phyloP scores from a whole-genome alignment of 2,888 invertebrate genomes.

The Dasypogon diadema region DNA sequence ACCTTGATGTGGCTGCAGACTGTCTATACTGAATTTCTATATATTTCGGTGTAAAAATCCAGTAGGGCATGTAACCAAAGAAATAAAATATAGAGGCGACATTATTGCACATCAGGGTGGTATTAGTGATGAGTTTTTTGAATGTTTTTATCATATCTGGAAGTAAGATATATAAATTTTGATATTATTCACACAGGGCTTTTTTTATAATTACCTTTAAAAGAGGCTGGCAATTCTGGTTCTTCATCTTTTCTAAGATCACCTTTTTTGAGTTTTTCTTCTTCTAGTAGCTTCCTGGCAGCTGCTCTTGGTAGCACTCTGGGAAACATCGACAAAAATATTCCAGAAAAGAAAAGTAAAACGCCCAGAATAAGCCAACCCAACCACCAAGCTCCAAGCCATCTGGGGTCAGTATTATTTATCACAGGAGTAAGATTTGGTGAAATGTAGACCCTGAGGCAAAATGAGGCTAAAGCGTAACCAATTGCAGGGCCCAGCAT shows the following conservation, averaged over 20 bases:
- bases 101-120: slow-evolving; percentile 79
- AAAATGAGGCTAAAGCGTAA: slow-evolving; percentile 75
- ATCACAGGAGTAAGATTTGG: slow-evolving; percentile 76
- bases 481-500: slow-evolving; percentile 80
- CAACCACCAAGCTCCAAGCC: slow-evolving; percentile 89
- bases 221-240: slow-evolving; percentile 67
- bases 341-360: slow-evolving; percentile 73
- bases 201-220: slow-evolving; percentile 64
- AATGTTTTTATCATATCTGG: slow-evolving; percentile 75
- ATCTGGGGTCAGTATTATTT: slow-evolving; percentile 77
- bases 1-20: slow-evolving; percentile 77
- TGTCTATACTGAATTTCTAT: slow-evolving; percentile 85
- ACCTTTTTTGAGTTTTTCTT: slow-evolving; percentile 60
- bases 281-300: slow-evolving; percentile 70
- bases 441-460: slow-evolving; percentile 76
- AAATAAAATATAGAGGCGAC: slow-evolving; percentile 80
- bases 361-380: slow-evolving; percentile 77
- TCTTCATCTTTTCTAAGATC: slow-evolving; percentile 57
- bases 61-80: slow-evolving; percentile 79
- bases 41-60: slow-evolving; percentile 86
- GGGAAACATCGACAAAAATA: slow-evolving; percentile 76
- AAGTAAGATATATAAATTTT: slow-evolving; percentile 18
- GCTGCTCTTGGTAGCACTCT: slow-evolving; percentile 77
- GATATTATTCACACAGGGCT: slow-evolving; percentile 37
- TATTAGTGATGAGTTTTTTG: slow-evolving; percentile 74